Evolutionary conservation across 2,888 invertebrate genomes (phyloP).

Genomic region (Aleiodes alternator): DNA sequence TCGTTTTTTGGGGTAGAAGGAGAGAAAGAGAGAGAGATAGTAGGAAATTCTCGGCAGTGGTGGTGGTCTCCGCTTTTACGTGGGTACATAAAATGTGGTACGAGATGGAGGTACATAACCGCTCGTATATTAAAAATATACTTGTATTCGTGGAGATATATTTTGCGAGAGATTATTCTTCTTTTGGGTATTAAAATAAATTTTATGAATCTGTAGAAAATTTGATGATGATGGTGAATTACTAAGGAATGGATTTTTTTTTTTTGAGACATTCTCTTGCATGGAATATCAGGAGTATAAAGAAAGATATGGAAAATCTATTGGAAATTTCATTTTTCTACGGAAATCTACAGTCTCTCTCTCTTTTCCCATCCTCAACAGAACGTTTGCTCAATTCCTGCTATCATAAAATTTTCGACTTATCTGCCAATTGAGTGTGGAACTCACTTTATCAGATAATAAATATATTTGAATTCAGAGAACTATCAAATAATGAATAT

Average conservation of each 20-base stretch:
- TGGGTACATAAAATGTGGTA: slow-evolving; percentile 33
- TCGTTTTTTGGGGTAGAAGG: background rate
- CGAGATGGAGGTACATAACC: slow-evolving; percentile 26
- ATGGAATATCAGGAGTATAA: no score
- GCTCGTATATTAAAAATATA: slow-evolving; percentile 29
- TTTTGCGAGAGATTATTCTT: slow-evolving; percentile 15
- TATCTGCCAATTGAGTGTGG: background rate
- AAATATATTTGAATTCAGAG: background rate
- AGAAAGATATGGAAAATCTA: no score
- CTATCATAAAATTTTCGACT: no score
- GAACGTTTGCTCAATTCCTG: no score
- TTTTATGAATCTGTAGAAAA: slow-evolving; percentile 14
- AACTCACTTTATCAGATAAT: background rate
- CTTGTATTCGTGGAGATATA: slow-evolving; percentile 15
- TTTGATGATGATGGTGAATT: background rate
- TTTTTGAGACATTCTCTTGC: no score
- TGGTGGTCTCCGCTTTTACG: slow-evolving; percentile 30
- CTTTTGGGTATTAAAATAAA: slow-evolving; percentile 14
- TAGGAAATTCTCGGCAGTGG: slow-evolving; percentile 14
- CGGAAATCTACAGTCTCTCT: no score
- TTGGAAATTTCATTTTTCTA: no score
- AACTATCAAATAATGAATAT: background rate
- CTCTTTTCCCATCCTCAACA: no score
- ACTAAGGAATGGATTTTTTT: no score
- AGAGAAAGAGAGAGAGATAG: background rate